phyloP scores from a whole-genome alignment of 37 sponge, comb jelly and placozoan species.

The Agelas oroides region DNA sequence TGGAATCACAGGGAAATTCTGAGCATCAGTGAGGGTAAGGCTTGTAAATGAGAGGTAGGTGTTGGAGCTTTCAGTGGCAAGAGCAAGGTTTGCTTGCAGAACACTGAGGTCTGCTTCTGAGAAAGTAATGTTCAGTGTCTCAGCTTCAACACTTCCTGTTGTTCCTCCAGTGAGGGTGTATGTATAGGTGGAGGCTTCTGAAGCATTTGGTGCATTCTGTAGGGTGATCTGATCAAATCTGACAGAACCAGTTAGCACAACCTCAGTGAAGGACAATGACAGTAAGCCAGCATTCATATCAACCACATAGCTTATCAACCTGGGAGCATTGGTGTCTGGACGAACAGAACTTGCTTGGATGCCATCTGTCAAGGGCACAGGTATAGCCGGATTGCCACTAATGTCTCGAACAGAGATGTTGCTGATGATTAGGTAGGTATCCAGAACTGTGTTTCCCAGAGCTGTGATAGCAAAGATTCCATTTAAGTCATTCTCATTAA shows the following conservation, averaged over 20 bases:
- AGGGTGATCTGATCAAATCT: slow-evolving; percentile 65
- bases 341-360: slow-evolving; percentile 54
- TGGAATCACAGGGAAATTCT: slow-evolving; percentile 54
- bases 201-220: slow-evolving; percentile 56
- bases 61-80: slow-evolving; percentile 53
- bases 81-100: slow-evolving; percentile 53
- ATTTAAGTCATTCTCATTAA: slow-evolving; percentile 70
- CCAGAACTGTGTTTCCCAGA: slow-evolving; percentile 66
- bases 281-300: slow-evolving; percentile 79
- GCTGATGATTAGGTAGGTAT: slow-evolving; percentile 72
- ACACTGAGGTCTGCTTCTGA: slow-evolving; percentile 49
- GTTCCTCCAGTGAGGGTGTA: slow-evolving; percentile 79
- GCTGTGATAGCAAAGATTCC: slow-evolving; percentile 75
- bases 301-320: slow-evolving; percentile 57
- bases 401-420: slow-evolving; percentile 67
- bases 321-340: slow-evolving; percentile 83
- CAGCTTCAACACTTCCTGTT: slow-evolving; percentile 40
- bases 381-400: slow-evolving; percentile 56
- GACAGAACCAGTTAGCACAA: slow-evolving; percentile 70
- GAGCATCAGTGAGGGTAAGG: slow-evolving; percentile 70
- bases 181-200: slow-evolving; percentile 21
- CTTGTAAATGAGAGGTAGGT: slow-evolving; percentile 80
- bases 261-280: slow-evolving; percentile 84
- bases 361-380: slow-evolving; percentile 47
- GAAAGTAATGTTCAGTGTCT: slow-evolving; percentile 68